Conservation (phyloP, 35 echinoderm and acorn worm species). For the Nesometra sesokonis region DNA sequence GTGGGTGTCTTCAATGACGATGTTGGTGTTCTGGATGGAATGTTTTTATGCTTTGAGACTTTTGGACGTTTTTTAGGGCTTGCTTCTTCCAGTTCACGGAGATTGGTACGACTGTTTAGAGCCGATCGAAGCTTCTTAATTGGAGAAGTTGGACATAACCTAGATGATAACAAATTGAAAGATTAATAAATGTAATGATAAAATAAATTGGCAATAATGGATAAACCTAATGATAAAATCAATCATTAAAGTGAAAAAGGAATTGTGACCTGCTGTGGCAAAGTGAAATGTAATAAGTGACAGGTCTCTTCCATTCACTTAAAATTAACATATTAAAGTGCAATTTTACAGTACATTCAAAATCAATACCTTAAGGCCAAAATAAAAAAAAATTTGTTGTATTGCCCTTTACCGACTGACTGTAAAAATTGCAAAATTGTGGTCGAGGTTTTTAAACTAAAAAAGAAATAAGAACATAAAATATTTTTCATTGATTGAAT, state of each 20-base stretch:
- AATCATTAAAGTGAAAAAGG: background rate
- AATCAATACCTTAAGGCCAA: too few relatives aligned
- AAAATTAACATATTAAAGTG: too few relatives aligned
- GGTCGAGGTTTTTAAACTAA: too few relatives aligned
- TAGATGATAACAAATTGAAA: too few relatives aligned
- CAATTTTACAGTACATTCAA: too few relatives aligned
- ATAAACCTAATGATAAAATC: background rate
- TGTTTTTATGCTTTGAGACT: background rate
- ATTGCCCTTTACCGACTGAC: too few relatives aligned
- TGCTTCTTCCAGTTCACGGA: conserved; percentile 35
- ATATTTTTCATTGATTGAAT: too few relatives aligned
- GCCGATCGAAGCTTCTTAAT: conserved; percentile 92
- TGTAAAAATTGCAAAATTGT: too few relatives aligned
- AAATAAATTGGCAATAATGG: conserved; percentile 78
- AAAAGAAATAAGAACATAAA: too few relatives aligned
- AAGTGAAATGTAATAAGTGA: background rate
- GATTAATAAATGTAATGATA: too few relatives aligned
- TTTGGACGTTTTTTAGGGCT: conserved; percentile 27
- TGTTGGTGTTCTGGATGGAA: background rate
- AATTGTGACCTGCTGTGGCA: background rate
- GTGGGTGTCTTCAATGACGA: background rate
- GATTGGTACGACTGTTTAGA: conserved; percentile 41
- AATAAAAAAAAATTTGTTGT: too few relatives aligned
- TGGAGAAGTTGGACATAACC: conserved; percentile 37
- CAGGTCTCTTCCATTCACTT: too few relatives aligned